These are phyloP conservation scores for Sceloporus tristichus DNA, from an alignment of 2,113 vertebrate species.

Conservation along the genomic window DNA sequence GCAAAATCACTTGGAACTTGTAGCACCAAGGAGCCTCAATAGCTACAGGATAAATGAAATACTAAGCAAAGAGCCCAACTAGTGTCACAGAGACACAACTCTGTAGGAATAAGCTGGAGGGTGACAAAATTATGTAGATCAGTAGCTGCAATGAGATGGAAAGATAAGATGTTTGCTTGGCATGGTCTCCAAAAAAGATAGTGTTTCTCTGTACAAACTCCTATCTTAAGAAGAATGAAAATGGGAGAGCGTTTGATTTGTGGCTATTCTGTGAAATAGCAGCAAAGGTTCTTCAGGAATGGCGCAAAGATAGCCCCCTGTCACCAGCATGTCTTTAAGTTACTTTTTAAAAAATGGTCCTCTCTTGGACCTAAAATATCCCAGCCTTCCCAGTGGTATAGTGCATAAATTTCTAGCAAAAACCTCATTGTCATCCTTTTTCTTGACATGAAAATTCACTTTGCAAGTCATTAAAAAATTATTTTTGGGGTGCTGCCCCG, in stretches of 20 bases:
- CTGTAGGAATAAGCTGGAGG: not conserved
- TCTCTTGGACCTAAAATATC: too few species aligned
- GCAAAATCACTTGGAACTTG: not conserved
- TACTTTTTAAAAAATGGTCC: too few species aligned
- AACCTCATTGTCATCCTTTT: not conserved
- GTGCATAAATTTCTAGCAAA: not conserved
- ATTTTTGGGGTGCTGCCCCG: too few species aligned
- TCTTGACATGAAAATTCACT: not conserved
- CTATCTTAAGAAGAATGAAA: not conserved
- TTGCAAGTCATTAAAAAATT: too few species aligned
- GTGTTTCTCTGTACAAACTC: not conserved
- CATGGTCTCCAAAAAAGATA: not conserved
- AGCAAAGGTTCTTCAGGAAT: not conserved
- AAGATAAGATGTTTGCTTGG: not conserved
- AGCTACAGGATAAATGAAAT: slow-evolving; percentile 6
- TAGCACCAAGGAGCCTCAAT: slow-evolving; percentile 18
- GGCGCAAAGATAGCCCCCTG: not conserved
- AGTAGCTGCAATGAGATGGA: not conserved
- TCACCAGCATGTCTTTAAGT: not conserved
- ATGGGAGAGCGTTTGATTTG: not conserved
- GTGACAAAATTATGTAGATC: not conserved
- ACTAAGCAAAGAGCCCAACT: not conserved
- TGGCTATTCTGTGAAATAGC: not conserved
- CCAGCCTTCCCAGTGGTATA: not conserved
- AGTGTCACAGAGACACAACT: slow-evolving; percentile 6